These are phyloP conservation scores for Sacculina carcini DNA, from an alignment of 2,888 invertebrate genomes.

Conservation along the genomic window DNA sequence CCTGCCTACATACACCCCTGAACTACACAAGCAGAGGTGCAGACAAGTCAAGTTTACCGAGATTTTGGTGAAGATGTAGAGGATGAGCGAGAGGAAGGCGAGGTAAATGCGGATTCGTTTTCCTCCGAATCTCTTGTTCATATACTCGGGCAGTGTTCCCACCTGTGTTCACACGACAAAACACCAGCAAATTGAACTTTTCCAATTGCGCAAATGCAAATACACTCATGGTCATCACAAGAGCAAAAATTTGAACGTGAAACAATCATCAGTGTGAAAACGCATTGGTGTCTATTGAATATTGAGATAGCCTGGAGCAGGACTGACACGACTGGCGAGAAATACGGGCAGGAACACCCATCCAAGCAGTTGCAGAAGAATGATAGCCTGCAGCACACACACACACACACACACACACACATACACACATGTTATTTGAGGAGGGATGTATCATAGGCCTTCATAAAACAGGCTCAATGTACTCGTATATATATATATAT, in stretches of 20 bases:
- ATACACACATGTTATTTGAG: constrained; percentile 2
- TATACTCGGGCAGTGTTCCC: constrained; percentile 22
- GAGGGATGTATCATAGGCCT: neutral
- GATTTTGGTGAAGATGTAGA: constrained; percentile 23
- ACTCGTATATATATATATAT: constrained; percentile 5
- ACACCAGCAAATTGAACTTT: neutral
- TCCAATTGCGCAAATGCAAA: neutral
- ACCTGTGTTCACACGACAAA: constrained; percentile 16
- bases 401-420: constrained; percentile 4
- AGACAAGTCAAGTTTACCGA: no score
- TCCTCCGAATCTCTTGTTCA: constrained; percentile 22
- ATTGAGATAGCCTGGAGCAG: no score
- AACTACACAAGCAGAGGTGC: no score
- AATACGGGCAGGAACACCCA: constrained; percentile 23
- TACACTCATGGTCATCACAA: neutral
- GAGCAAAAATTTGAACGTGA: neutral
- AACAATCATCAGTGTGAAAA: neutral
- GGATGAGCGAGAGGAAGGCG: constrained; percentile 20
- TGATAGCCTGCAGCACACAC: constrained; percentile 18
- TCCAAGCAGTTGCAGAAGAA: constrained; percentile 21
- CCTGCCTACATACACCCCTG: no score
- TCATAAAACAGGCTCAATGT: neutral
- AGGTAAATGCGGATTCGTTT: constrained; percentile 20
- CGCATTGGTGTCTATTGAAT: no score
- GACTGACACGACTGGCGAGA: constrained; percentile 20